phyloP scores from a whole-genome alignment of 1,140 invertebrate species.

The Paramacrobiotus metropolitanus region DNA sequence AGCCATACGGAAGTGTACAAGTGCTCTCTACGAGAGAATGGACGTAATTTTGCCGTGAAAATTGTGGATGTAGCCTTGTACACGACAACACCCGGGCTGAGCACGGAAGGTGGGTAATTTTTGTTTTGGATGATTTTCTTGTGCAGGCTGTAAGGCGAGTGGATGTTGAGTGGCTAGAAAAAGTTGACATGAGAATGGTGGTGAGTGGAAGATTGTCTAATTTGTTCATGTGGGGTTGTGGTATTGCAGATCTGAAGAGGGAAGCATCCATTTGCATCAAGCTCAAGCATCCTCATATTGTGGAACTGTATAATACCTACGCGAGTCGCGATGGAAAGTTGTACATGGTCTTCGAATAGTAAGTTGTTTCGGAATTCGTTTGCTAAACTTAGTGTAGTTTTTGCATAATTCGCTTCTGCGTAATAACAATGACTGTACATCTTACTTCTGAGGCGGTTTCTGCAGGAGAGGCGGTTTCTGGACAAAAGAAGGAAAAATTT shows the following conservation, averaged over 20 bases:
- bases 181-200: too few species aligned
- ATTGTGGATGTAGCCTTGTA: conserved; percentile 94
- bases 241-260: conserved; percentile 56
- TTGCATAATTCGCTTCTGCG: too few species aligned
- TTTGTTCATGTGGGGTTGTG: conserved; percentile 26
- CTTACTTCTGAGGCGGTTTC: too few species aligned
- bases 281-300: conserved; percentile 94
- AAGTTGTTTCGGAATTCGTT: conserved; percentile 32
- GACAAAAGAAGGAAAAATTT: too few species aligned
- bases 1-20: conserved; percentile 85
- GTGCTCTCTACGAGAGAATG: conserved; percentile 80
- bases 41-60: conserved; percentile 90
- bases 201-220: conserved; percentile 13
- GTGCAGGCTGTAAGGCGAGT: too few species aligned
- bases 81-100: conserved; percentile 76
- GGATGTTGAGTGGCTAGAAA: too few species aligned
- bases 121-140: too few species aligned
- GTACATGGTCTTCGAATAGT: conserved; percentile 99
- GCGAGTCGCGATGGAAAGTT: conserved; percentile 82
- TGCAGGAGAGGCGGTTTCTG: too few species aligned
- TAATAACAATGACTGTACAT: too few species aligned
- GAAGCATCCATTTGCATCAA: conserved; percentile 97
- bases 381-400: too few species aligned
- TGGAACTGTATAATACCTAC: conserved; percentile 89
- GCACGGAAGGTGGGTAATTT: conserved; percentile 54